These are phyloP conservation scores for Eristalis pertinax DNA, from an alignment of 2,888 invertebrate genomes.

Conservation along the genomic window DNA sequence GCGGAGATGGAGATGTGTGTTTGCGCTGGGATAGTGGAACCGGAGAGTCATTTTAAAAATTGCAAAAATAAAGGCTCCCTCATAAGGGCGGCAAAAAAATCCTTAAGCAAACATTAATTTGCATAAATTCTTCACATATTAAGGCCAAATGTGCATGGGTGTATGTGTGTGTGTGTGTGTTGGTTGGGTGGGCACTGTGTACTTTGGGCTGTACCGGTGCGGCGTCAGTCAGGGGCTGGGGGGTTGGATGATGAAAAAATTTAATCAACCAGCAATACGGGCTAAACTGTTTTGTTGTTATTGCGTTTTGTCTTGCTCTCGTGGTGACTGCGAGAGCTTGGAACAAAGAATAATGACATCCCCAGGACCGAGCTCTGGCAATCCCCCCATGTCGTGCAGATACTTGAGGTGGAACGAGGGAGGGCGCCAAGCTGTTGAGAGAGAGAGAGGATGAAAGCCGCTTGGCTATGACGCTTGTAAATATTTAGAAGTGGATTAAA, in stretches of 20 bases:
- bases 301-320: constrained; percentile 51
- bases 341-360: constrained; percentile 71
- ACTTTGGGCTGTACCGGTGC: not conserved
- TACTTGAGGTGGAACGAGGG: constrained; percentile 45
- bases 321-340: constrained; percentile 10
- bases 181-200: constrained; percentile 1
- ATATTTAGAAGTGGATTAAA: constrained; percentile 71
- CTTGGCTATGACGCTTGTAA: constrained; percentile 39
- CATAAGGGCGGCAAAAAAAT: constrained; percentile 74
- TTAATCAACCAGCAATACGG: constrained; percentile 72
- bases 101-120: constrained; percentile 82
- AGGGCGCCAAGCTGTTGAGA: constrained; percentile 7
- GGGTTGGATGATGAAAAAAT: constrained; percentile 70
- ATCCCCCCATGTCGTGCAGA: constrained; percentile 14
- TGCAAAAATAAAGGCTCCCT: constrained; percentile 64
- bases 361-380: constrained; percentile 36
- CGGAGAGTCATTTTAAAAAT: constrained; percentile 68
- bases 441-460: constrained; percentile 34
- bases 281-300: constrained; percentile 69
- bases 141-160: constrained; percentile 59
- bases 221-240: not conserved
- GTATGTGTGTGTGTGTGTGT: constrained; percentile 43
- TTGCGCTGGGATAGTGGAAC: constrained; percentile 46
- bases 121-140: constrained; percentile 79
- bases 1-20: constrained; percentile 39